Evolutionary conservation across 2,113 vertebrate species (phyloP).

Genomic region (Tiliqua scincoides): DNA sequence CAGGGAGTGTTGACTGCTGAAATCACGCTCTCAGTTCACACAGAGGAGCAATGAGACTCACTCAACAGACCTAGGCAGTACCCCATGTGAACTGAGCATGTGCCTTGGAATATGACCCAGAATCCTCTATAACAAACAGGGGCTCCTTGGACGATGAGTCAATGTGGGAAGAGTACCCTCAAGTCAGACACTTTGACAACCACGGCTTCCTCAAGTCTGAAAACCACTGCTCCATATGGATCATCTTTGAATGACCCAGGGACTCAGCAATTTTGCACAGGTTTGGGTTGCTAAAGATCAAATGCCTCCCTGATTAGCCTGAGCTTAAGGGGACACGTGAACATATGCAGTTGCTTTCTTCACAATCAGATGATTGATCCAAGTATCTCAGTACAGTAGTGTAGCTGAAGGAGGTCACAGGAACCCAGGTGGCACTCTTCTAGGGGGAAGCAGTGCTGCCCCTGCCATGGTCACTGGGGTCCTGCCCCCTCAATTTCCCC

Average conservation of each 20-base stretch:
- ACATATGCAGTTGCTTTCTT: too few species aligned
- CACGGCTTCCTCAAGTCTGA: too few species aligned
- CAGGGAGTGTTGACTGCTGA: neutral
- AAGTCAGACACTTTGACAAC: neutral
- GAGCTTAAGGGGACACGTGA: neutral
- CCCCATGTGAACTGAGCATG: neutral
- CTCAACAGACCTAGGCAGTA: neutral
- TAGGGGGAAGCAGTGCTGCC: too few species aligned
- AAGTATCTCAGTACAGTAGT: too few species aligned
- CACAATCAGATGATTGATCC: too few species aligned
- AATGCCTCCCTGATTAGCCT: neutral
- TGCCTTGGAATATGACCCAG: neutral
- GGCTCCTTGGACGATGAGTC: neutral
- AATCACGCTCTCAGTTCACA: neutral
- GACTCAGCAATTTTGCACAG: neutral
- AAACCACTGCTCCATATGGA: neutral
- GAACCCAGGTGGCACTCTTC: too few species aligned
- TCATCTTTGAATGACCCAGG: neutral
- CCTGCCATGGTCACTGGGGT: too few species aligned
- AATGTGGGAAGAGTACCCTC: neutral
- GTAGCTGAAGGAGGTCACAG: too few species aligned
- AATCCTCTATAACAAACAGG: neutral
- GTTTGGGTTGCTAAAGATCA: neutral
- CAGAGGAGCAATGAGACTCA: too few species aligned
- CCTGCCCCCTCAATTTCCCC: too few species aligned